Evolutionary conservation across 2,888 invertebrate genomes (phyloP), one percentile per base, ranked within the genome.

Genomic region (Beris morrisii): DNA sequence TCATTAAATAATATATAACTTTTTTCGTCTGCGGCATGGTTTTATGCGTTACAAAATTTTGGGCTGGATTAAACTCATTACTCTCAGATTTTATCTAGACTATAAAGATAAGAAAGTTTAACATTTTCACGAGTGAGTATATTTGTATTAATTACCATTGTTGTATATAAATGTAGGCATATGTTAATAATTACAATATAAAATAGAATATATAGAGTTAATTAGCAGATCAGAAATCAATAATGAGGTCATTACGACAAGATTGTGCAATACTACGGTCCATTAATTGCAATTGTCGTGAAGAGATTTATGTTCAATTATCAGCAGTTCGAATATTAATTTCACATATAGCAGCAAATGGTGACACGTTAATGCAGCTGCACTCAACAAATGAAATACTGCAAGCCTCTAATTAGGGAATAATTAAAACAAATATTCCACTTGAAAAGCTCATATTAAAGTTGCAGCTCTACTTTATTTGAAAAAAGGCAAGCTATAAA

Each of bases 271-370:
- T 31, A 59, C 48, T 46, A 48, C 48, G 43, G 48, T 59, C 63
- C 63, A 63, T 63, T 63, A 63, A 63, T 63, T 53, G 48, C 38
- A 53, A 63, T 63, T 52, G 53, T 63, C 53, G 53, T 52, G 52
- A 43, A 52, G 53, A 63, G 63, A 63, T 63, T 63, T 53, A 63
- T 63, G 63, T 63, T 63, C 63, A 63, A 63, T 63, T 63, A 63
- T 52, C 63, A 63, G 43, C 13, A 59, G 59, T 59, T 59, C 59
- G 59, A 59, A 59, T 59, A 59, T 59, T 59, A 59, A 59, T 59
- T 43, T 59, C 46, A 59, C 59, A 59, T 48, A 59, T 59, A 13
- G 32, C 59, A 30, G 30, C 28, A 31, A 59, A 48, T 13, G 48
- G 44, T 59, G 59, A 59, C 59, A 48, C 48, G 31, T 59, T 59